Evolutionary conservation across 2,113 vertebrate species (phyloP).

Genomic region (Nyctibius bracteatus): DNA sequence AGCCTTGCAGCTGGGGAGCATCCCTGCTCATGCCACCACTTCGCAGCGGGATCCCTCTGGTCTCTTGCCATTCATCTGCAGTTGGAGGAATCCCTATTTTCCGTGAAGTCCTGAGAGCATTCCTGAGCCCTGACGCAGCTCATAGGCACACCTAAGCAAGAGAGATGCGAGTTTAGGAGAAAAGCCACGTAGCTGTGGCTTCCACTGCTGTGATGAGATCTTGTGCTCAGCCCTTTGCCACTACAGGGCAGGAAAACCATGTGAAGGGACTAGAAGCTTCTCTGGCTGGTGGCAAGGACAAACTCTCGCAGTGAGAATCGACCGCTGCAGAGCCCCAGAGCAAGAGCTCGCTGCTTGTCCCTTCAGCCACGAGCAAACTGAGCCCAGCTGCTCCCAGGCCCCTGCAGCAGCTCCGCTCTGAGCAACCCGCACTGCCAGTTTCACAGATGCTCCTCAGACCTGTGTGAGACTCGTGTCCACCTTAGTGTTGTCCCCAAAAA

Average conservation of each 20-base stretch:
- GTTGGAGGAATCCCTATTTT: not conserved
- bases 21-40: not conserved
- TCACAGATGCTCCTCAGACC: not conserved
- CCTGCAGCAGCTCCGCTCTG: not conserved
- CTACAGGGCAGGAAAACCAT: not conserved
- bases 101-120: not conserved
- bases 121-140: not conserved
- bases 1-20: not conserved
- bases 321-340: not conserved
- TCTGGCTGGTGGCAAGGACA: constrained; percentile 22
- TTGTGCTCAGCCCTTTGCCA: not conserved
- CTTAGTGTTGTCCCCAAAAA: rapidly evolving
- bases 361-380: not conserved
- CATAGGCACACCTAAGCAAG: constrained; percentile 3
- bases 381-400: not conserved
- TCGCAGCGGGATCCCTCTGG: not conserved
- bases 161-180: not conserved
- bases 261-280: not conserved
- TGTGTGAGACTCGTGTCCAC: rapidly evolving
- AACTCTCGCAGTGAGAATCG: not conserved
- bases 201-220: not conserved
- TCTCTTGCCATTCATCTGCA: not conserved
- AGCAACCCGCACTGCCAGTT: not conserved
- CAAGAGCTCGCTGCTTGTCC: not conserved
- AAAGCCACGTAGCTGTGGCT: constrained; percentile 25